Evolutionary conservation across 2,797 vertebrate species (phyloP), one percentile per base, ranked within the genome.

Genomic region (Characodon lateralis): DNA sequence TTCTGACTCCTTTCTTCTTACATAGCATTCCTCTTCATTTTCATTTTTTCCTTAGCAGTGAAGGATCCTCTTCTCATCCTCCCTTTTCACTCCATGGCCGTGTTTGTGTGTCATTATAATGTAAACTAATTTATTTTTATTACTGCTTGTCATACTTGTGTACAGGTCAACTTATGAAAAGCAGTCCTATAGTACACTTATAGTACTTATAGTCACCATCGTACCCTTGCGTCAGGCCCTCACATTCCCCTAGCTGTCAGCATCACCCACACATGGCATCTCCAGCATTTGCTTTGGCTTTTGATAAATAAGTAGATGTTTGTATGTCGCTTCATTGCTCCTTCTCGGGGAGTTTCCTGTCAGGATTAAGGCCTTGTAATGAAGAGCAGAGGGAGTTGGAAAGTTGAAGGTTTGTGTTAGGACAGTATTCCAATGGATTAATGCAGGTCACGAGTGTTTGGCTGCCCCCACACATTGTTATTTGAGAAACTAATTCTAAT

Each of bases 281-380:
- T 79, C 74, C 78, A 76, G 31, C 84, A 86, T 92, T 91, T 92
- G 82, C 83, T 86, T 75, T 87, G 84, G 83, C 83, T 88, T 84
- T 87, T 28, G 2, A 79, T 71, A 75, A 85, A 80, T 77, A 86
- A 82, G 84, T 89, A 88, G 78, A 83, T 81, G 80, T 83, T 66
- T 5, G 2, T 76, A 78, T 43, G 2, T 84, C 86, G 88, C 77
- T 66, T 77, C 26, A 3, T 76, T 73, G 80, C 75, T 85, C 48
- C 85, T 71, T 78, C 72, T 77, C 48, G 70, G 80, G 72, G 81
- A 88, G 87, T 83, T 89, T 78, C 46, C 85, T 90, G 88, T 88
- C 89, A 84, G 91, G 90, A 93, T 94, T 92, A 92, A 86, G 87
- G 87, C 83, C 79, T 84, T 55, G 46, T 94, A 92, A 93, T 94